Conservation (phyloP, 2,888 invertebrate genomes). For the Macrophya alboannulata region DNA sequence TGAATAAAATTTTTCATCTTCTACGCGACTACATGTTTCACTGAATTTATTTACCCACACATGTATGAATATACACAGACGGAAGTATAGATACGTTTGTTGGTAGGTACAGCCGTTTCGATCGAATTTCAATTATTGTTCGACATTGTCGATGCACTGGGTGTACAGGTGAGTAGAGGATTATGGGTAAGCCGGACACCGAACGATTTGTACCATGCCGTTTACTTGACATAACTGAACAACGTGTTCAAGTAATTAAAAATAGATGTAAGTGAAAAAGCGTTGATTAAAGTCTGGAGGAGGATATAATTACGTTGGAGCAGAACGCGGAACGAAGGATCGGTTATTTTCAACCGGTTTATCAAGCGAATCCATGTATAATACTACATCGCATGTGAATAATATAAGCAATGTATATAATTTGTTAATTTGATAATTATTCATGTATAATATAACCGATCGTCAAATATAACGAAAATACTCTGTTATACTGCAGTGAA, state of each 20-base stretch:
- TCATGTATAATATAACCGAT: background rate
- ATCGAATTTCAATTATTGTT: constrained; percentile 50
- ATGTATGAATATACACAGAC: no score
- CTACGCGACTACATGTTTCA: background rate
- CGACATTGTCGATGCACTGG: background rate
- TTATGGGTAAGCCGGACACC: background rate
- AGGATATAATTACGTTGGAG: background rate
- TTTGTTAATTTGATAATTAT: background rate
- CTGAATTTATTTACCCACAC: background rate
- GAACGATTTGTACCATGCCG: background rate
- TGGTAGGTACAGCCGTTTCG: constrained; percentile 21
- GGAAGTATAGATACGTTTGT: no score
- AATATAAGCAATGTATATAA: background rate
- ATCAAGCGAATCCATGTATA: background rate
- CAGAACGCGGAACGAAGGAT: background rate
- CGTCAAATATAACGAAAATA: constrained; percentile 23
- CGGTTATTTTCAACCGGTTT: background rate
- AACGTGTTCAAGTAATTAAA: background rate
- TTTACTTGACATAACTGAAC: constrained; percentile 1
- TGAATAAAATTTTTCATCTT: background rate
- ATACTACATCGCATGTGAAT: no score
- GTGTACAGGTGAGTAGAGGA: constrained; percentile 18
- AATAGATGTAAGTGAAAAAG: background rate
- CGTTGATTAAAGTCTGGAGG: background rate
- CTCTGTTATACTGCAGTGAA: background rate